Percentiles rank a stretch among this genome's conserved stretches.
These are phyloP conservation scores for Harpagifer antarcticus DNA, from an alignment of 2,797 vertebrate genomes.

Conservation along the genomic window DNA sequence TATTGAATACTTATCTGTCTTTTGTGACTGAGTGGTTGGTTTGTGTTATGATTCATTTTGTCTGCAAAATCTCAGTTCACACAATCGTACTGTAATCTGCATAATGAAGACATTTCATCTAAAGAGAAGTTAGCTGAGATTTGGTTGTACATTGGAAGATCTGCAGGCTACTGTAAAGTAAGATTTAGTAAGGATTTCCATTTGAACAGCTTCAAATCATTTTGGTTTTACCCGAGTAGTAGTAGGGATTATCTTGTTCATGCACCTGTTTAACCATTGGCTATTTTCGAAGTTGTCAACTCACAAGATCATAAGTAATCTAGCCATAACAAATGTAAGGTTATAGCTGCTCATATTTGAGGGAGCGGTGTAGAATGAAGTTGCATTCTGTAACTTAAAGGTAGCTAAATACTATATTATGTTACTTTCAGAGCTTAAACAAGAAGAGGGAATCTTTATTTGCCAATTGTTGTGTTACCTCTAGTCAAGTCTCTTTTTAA, in stretches of 20 bases:
- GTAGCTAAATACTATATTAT: neutral
- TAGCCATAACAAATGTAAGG: too few species aligned
- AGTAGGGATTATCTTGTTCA: too few species aligned
- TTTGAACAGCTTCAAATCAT: too few species aligned
- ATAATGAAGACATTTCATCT: neutral
- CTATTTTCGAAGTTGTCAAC: too few species aligned
- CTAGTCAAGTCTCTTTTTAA: slow-evolving; percentile 3
- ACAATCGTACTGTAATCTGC: neutral
- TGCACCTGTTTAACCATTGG: too few species aligned
- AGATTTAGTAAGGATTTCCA: too few species aligned
- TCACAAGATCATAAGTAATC: too few species aligned
- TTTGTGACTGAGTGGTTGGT: neutral
- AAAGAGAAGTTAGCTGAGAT: neutral
- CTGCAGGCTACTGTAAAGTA: too few species aligned
- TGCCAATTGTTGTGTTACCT: neutral
- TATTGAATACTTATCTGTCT: neutral
- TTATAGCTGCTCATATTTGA: too few species aligned
- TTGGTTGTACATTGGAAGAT: neutral
- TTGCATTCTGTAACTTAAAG: too few species aligned
- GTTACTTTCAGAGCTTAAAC: neutral
- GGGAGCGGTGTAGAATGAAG: too few species aligned
- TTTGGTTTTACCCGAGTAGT: too few species aligned
- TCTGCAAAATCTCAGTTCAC: neutral
- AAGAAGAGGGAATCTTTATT: neutral
- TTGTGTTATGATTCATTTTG: neutral